These are phyloP conservation scores for Plemyria rubiginata DNA, from an alignment of 2,888 invertebrate species.

Conservation along the genomic window DNA sequence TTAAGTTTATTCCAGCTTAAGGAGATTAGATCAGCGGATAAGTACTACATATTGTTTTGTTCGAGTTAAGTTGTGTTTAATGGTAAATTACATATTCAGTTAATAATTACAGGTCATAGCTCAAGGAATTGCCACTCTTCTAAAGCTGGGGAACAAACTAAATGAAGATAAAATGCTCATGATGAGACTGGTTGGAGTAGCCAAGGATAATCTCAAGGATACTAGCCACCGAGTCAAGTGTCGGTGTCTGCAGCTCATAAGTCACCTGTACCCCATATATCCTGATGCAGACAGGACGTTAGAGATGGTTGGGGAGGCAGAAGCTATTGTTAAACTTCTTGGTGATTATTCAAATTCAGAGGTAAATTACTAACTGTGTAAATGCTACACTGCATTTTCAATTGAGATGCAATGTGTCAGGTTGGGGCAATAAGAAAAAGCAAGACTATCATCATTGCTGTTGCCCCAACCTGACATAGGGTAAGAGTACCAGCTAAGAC, in stretches of 20 bases:
- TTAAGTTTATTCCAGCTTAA: no score
- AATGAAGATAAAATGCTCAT: constrained; percentile 85
- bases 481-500: no score
- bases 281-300: constrained; percentile 73
- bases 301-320: constrained; percentile 83
- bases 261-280: constrained; percentile 87
- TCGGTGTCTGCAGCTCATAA: constrained; percentile 91
- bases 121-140: constrained; percentile 89
- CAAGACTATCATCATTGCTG: no score
- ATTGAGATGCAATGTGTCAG: no score
- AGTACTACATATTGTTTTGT: no score
- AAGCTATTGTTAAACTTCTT: constrained; percentile 89
- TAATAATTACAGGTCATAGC: constrained; percentile 83
- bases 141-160: constrained; percentile 88
- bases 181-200: constrained; percentile 86
- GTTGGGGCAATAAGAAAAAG: no score
- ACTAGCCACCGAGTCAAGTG: constrained; percentile 92
- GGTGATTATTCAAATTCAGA: constrained; percentile 93
- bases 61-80: no score
- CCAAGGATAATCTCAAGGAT: constrained; percentile 89
- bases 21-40: no score
- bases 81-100: neutral
- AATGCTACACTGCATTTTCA: no score
- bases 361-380: no score
- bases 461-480: no score